phyloP scores from a whole-genome alignment of 2,888 invertebrate genomes.

The Dolichomitus sp. region DNA sequence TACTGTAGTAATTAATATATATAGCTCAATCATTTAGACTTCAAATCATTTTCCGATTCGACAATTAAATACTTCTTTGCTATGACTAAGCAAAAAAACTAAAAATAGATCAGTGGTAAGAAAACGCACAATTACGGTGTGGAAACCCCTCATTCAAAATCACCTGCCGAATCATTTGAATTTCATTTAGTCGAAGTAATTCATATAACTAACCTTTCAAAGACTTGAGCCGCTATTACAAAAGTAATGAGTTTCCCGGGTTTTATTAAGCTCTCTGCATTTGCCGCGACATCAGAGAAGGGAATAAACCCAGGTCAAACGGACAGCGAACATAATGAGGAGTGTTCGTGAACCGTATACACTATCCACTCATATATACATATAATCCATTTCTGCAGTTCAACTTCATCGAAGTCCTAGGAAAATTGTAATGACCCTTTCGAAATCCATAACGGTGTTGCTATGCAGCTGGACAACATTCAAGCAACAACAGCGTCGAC shows the following conservation, averaged over 20 bases:
- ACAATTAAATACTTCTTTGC: not conserved
- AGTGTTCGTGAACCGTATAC: not conserved
- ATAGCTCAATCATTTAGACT: not conserved
- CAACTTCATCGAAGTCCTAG: constrained; percentile 12
- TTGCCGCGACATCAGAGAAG: not conserved
- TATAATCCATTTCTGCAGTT: constrained; percentile 9
- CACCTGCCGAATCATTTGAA: constrained; percentile 2
- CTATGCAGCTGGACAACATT: not conserved
- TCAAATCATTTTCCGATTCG: not conserved
- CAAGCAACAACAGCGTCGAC: not conserved
- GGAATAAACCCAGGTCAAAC: constrained; percentile 23
- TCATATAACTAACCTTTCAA: not conserved
- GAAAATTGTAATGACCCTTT: constrained; percentile 30
- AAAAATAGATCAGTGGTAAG: not conserved
- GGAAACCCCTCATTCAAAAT: not conserved
- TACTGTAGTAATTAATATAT: not conserved
- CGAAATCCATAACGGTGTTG: constrained; percentile 18
- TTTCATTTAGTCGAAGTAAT: constrained; percentile 10
- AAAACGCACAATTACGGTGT: not conserved
- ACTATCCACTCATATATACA: not conserved
- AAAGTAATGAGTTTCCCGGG: constrained; percentile 36
- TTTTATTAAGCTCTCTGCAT: not conserved
- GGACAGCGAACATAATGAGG: constrained; percentile 21
- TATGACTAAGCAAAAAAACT: not conserved
- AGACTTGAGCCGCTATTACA: not conserved